These are phyloP conservation scores for Synergus laeviventris DNA, from an alignment of 2,888 invertebrate species.

Conservation along the genomic window DNA sequence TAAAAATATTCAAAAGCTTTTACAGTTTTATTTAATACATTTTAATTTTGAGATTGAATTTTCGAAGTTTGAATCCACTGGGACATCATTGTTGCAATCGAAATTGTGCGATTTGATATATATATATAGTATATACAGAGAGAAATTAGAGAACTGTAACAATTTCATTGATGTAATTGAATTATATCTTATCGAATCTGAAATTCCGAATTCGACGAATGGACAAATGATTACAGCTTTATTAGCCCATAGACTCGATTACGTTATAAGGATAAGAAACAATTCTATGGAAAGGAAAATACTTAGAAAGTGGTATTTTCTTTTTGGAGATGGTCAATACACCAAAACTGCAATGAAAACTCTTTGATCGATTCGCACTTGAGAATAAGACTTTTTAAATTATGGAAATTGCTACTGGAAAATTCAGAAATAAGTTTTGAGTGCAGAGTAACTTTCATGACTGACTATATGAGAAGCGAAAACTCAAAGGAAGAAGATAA, in stretches of 20 bases:
- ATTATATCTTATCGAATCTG: conserved; percentile 17
- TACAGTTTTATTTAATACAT: no score
- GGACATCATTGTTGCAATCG: conserved; percentile 11
- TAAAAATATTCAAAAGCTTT: no score
- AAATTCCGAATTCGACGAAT: not conserved
- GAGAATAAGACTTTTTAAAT: no score
- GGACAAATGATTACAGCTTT: not conserved
- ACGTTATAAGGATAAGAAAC: not conserved
- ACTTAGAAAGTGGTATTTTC: not conserved
- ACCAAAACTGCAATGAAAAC: no score
- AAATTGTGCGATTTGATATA: conserved; percentile 10
- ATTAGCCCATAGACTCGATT: conserved; percentile 5
- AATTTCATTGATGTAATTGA: conserved; percentile 13
- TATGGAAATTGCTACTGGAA: no score
- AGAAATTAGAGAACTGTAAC: not conserved
- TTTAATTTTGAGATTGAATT: not conserved
- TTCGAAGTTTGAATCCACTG: not conserved
- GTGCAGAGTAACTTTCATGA: no score
- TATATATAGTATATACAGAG: no score
- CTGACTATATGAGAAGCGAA: no score
- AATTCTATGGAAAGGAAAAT: not conserved
- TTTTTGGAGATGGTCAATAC: not conserved
- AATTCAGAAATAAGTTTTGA: no score
- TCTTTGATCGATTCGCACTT: no score
- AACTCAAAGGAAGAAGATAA: no score